Conservation (phyloP, 2,888 invertebrate species). For the Pasiphila rectangulata region DNA sequence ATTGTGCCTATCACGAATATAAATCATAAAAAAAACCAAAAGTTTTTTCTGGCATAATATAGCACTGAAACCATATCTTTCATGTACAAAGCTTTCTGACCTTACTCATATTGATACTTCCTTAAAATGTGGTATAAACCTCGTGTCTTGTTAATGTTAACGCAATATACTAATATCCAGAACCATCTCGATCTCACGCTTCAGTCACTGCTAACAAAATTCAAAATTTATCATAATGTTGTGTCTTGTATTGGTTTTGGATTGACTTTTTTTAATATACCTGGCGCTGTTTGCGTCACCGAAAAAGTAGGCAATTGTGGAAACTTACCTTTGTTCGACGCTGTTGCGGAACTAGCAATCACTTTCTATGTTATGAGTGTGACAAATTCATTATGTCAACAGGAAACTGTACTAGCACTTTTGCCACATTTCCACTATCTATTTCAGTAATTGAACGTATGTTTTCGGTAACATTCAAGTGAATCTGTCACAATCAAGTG, state of each 20-base stretch:
- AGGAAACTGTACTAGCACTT: too few relatives aligned
- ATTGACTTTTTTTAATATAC: slow-evolving; percentile 54
- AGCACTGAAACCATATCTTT: slow-evolving; percentile 24
- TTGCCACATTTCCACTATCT: too few relatives aligned
- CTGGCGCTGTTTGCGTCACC: slow-evolving; percentile 36
- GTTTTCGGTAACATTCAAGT: too few relatives aligned
- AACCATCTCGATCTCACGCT: slow-evolving; percentile 68
- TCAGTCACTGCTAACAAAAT: slow-evolving; percentile 78
- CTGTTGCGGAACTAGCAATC: background rate
- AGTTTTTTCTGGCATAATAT: slow-evolving; percentile 12
- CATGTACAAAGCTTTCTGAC: slow-evolving; percentile 34
- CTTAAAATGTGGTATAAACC: slow-evolving; percentile 17
- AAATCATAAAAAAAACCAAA: background rate
- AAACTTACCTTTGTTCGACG: slow-evolving; percentile 5
- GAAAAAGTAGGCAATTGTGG: slow-evolving; percentile 28
- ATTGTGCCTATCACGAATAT: background rate
- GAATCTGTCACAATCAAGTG: slow-evolving; percentile 12
- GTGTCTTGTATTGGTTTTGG: slow-evolving; percentile 81
- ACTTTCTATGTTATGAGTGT: slow-evolving; percentile 5
- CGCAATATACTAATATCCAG: slow-evolving; percentile 63
- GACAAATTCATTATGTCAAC: too few relatives aligned
- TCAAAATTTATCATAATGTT: slow-evolving; percentile 75
- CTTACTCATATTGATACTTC: slow-evolving; percentile 35
- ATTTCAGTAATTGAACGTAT: too few relatives aligned
- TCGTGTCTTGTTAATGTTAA: slow-evolving; percentile 28